Conservation (phyloP, 1,140 invertebrate genomes). For the Zaprionus ornatus region DNA sequence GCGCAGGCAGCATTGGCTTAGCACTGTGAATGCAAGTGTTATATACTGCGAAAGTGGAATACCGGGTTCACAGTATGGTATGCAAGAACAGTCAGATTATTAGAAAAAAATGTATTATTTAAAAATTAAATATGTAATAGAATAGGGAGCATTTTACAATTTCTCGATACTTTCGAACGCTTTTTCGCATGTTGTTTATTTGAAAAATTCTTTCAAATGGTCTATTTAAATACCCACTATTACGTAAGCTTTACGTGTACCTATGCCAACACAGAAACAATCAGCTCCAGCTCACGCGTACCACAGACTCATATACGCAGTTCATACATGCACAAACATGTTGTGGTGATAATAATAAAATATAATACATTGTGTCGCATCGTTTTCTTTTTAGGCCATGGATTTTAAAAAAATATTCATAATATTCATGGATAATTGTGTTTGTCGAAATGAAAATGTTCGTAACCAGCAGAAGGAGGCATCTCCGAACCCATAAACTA, state of each 20-base stretch:
- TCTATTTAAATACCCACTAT: background rate
- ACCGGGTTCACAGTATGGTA: background rate
- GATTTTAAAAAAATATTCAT: too few species aligned
- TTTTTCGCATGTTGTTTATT: too few species aligned
- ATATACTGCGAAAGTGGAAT: background rate
- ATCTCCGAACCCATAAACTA: too few species aligned
- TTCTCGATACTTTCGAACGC: too few species aligned
- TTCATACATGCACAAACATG: conserved; percentile 10
- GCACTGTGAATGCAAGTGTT: background rate
- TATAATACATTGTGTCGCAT: conserved; percentile 9
- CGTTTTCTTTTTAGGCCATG: background rate
- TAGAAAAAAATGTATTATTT: too few species aligned
- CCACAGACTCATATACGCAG: background rate
- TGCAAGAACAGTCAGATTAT: background rate
- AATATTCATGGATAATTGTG: too few species aligned
- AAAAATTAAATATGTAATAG: too few species aligned
- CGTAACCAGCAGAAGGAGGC: too few species aligned
- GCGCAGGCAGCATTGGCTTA: background rate
- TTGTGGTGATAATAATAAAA: conserved; percentile 18
- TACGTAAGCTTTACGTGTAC: conserved; percentile 3
- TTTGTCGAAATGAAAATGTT: too few species aligned
- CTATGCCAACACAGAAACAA: conserved; percentile 30
- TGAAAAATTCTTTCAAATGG: too few species aligned
- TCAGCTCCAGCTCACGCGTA: conserved; percentile 8
- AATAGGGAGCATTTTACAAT: too few species aligned